phyloP scores from a whole-genome alignment of 2,797 vertebrate species.

The Anas flavirostris region DNA sequence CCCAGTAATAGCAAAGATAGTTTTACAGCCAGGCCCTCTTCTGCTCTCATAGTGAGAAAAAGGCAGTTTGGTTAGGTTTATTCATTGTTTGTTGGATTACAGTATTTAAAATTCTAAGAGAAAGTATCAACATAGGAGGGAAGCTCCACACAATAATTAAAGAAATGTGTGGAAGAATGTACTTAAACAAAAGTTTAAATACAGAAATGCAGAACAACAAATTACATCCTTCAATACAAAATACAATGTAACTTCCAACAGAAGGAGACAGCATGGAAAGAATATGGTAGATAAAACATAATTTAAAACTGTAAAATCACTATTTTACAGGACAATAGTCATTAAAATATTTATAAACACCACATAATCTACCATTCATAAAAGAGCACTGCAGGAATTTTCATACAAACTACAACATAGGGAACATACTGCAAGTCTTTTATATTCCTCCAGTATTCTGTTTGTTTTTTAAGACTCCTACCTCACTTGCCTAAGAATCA shows the following conservation, averaged over 20 bases:
- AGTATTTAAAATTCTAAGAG: background rate
- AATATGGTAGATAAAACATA: background rate
- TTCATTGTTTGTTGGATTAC: background rate
- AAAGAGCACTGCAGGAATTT: constrained; percentile 1
- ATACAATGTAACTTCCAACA: background rate
- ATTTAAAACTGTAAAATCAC: background rate
- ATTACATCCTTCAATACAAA: background rate
- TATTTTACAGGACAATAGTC: background rate
- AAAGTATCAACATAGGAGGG: background rate
- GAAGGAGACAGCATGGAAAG: background rate
- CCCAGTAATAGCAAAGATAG: background rate
- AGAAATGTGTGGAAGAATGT: background rate
- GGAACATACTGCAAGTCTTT: background rate
- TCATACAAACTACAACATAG: background rate
- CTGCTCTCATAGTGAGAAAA: background rate
- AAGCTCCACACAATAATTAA: background rate
- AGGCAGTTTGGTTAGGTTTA: background rate
- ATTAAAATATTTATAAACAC: constrained; percentile 6
- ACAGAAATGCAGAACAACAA: background rate
- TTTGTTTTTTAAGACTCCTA: background rate
- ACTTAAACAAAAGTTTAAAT: background rate
- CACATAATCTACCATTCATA: background rate
- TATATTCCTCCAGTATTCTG: background rate
- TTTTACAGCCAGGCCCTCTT: background rate
- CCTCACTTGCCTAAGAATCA: background rate